These are phyloP conservation scores for Serilophus lunatus DNA, from an alignment of 2,113 vertebrate species.

Conservation along the genomic window DNA sequence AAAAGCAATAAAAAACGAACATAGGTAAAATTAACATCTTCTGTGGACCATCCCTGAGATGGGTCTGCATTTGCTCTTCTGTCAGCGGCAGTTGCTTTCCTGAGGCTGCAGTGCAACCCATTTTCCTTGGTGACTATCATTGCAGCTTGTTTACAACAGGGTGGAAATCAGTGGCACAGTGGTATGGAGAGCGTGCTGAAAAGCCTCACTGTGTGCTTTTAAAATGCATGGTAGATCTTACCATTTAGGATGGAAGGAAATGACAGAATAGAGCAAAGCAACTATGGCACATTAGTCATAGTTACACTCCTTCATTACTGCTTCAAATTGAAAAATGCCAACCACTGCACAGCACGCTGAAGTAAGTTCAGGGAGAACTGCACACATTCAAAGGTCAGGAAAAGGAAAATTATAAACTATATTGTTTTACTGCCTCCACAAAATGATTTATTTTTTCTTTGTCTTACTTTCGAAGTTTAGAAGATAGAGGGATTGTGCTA, in stretches of 20 bases:
- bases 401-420: constrained; percentile 60
- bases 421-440: constrained; percentile 51
- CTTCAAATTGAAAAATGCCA: constrained; percentile 70
- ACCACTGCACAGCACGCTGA: constrained; percentile 16
- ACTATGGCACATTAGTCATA: constrained; percentile 36
- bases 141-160: neutral
- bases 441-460: constrained; percentile 59
- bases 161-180: neutral
- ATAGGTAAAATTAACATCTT: neutral
- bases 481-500: constrained; percentile 26
- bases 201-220: neutral
- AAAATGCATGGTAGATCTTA: neutral
- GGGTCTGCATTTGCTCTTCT: neutral
- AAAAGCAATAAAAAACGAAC: neutral
- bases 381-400: constrained; percentile 55
- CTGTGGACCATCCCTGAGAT: neutral
- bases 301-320: constrained; percentile 59
- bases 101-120: neutral
- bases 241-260: neutral
- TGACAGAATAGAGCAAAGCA: neutral
- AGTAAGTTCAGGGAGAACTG: constrained; percentile 50
- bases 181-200: neutral
- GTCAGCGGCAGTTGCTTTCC: neutral
- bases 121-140: neutral
- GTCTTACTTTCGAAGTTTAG: constrained; percentile 31